Evolutionary conservation across 2,888 invertebrate genomes (phyloP), one percentile per base, ranked within the genome.

Genomic region (Hypomecis punctinalis): DNA sequence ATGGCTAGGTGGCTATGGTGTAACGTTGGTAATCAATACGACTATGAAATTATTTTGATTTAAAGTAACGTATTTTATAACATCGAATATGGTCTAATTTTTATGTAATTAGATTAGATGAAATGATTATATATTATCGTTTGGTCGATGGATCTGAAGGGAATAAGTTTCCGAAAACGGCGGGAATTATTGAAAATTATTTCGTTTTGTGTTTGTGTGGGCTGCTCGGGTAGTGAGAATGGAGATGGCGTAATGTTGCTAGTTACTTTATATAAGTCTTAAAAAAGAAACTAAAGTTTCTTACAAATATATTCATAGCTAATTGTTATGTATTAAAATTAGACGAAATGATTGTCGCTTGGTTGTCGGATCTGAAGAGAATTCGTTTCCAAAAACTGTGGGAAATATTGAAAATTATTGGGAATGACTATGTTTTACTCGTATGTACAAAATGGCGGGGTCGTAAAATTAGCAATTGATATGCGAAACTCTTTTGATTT

Each of bases 21-120:
- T n/a, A n/a, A n/a, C n/a, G n/a, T n/a, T n/a, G n/a, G n/a, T n/a
- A n/a, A n/a, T n/a, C n/a, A n/a, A n/a, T n/a, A n/a, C n/a, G n/a
- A n/a, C n/a, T n/a, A n/a, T n/a, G n/a, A n/a, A n/a, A n/a, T n/a
- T n/a, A n/a, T n/a, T n/a, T n/a, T n/a, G n/a, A n/a, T n/a, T n/a
- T n/a, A n/a, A n/a, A n/a, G n/a, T n/a, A n/a, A n/a, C n/a, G n/a
- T n/a, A n/a, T n/a, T n/a, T n/a, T n/a, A n/a, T n/a, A n/a, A n/a
- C n/a, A n/a, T n/a, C n/a, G n/a, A n/a, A n/a, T n/a, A n/a, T n/a
- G n/a, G n/a, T n/a, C n/a, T n/a, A n/a, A n/a, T n/a, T n/a, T n/a
- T n/a, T 52, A 48, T 61, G 60, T 64, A 61, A 65, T 65, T 61
- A 61, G 56, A 65, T 65, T 65, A 61, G 42, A 46, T 35, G 61